Percentiles rank a stretch among this genome's conserved stretches.
Conservation (phyloP, 2,888 invertebrate species). For the Dicranocentrus wangi region DNA sequence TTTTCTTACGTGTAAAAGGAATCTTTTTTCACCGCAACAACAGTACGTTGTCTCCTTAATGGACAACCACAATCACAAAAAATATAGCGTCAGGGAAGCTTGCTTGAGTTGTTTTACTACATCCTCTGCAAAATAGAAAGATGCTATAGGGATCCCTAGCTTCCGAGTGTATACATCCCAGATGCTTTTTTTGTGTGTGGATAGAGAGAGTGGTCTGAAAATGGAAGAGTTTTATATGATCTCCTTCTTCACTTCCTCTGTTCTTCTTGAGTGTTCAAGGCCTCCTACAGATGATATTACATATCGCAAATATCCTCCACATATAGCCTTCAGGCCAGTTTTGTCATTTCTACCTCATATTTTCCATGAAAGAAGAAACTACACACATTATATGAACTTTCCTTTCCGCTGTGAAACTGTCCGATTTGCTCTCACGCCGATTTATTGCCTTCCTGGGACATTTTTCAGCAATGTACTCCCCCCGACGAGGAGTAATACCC, state of each 20-base stretch:
- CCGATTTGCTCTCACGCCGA: slow-evolving; percentile 30
- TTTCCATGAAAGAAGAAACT: not conserved
- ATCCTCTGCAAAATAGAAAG: not conserved
- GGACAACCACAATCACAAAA: slow-evolving; percentile 17
- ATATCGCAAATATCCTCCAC: not conserved
- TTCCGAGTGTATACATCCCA: no score
- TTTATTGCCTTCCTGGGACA: slow-evolving; percentile 26
- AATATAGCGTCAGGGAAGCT: not conserved
- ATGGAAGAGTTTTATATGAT: no score
- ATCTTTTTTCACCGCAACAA: not conserved
- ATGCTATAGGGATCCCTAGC: no score
- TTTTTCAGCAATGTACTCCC: not conserved
- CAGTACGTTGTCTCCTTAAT: not conserved
- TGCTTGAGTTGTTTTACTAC: slow-evolving; percentile 4
- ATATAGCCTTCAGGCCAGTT: not conserved
- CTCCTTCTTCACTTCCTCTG: no score
- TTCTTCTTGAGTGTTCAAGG: not conserved
- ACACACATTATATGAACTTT: slow-evolving; percentile 1
- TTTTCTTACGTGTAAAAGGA: not conserved
- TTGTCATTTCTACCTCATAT: slow-evolving; percentile 4
- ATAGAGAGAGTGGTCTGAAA: no score
- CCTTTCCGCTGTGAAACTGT: slow-evolving; percentile 27
- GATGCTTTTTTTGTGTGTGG: no score
- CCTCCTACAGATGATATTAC: not conserved
- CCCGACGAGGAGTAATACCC: not conserved